Conservation (phyloP, 2,113 vertebrate genomes). For the Prionailurus viverrinus region DNA sequence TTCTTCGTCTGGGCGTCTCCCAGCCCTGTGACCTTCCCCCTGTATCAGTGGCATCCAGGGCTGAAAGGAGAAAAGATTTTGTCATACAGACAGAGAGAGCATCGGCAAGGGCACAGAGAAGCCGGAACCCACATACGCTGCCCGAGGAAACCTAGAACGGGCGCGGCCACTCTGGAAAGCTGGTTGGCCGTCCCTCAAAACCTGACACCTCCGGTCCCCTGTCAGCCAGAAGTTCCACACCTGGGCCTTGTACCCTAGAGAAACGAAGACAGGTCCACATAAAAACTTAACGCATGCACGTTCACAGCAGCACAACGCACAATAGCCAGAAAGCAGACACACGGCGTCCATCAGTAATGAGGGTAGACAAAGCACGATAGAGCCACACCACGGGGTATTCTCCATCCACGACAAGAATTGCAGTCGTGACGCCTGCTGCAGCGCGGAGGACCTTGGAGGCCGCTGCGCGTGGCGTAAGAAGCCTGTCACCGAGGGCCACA, state of each 20-base stretch:
- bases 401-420: not conserved
- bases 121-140: not conserved
- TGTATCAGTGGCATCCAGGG: not conserved
- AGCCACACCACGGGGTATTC: not conserved
- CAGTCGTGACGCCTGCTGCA: accelerated
- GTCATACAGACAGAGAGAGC: not conserved
- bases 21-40: not conserved
- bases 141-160: not conserved
- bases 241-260: not conserved
- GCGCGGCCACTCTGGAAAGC: not conserved
- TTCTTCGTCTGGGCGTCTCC: not conserved
- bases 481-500: too few relatives aligned
- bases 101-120: not conserved
- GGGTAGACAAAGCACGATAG: not conserved
- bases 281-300: not conserved
- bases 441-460: not conserved
- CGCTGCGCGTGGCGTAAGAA: not conserved
- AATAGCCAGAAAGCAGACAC: not conserved
- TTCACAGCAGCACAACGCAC: not conserved
- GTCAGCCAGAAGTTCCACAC: not conserved
- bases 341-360: not conserved
- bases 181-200: not conserved
- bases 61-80: not conserved
- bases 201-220: not conserved
- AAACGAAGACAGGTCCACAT: not conserved